These are phyloP conservation scores for Diorhabda carinulata DNA, from an alignment of 1,140 invertebrate genomes.

Conservation along the genomic window DNA sequence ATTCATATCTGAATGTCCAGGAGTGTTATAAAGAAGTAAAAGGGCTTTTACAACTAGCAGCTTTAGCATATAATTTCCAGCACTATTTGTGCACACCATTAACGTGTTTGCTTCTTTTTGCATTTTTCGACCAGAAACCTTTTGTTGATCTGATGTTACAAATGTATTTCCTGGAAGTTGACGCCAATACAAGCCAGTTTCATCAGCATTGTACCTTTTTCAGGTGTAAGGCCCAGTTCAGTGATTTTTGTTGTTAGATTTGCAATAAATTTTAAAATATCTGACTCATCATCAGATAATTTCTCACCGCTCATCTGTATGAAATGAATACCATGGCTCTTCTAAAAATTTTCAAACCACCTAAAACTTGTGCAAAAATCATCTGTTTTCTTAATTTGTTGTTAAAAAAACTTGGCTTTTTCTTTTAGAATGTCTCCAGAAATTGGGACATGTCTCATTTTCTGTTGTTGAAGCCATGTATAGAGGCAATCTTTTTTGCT, in stretches of 20 bases:
- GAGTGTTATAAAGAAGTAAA: not conserved
- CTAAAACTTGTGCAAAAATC: slow-evolving; percentile 17
- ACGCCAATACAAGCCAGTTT: not conserved
- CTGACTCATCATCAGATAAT: slow-evolving; percentile 13
- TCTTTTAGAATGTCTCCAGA: no score
- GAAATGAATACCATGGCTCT: slow-evolving; percentile 18
- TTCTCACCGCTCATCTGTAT: slow-evolving; percentile 23
- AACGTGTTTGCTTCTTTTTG: not conserved
- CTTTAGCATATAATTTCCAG: not conserved
- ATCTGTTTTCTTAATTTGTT: slow-evolving; percentile 12
- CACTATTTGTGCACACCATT: not conserved
- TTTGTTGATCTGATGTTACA: not conserved
- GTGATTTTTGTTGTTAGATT: slow-evolving; percentile 14
- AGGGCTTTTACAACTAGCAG: not conserved
- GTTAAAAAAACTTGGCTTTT: slow-evolving; percentile 15
- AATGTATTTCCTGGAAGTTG: not conserved
- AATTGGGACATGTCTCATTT: no score
- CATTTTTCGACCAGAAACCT: not conserved
- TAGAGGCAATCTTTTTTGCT: no score
- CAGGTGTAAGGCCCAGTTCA: slow-evolving; percentile 5
- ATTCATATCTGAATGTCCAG: not conserved
- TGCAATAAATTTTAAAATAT: slow-evolving; percentile 18
- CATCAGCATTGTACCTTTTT: not conserved
- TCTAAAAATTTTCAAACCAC: slow-evolving; percentile 22
- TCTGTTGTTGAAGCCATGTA: no score